phyloP scores from a whole-genome alignment of 2,113 vertebrate species.

The Carollia perspicillata region DNA sequence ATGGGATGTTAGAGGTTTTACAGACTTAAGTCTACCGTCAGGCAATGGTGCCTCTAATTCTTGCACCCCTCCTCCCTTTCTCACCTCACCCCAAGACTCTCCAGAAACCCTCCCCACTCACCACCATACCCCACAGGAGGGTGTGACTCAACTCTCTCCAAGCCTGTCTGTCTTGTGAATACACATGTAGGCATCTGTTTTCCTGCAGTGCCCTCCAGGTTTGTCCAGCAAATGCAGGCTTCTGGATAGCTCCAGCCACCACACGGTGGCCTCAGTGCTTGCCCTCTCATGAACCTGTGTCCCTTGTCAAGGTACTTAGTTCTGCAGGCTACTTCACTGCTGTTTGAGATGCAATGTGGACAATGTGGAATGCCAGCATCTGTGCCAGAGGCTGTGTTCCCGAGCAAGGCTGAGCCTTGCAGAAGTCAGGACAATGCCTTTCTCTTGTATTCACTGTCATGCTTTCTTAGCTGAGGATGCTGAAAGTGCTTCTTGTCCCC shows the following conservation, averaged over 20 bases:
- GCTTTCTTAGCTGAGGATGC: not conserved
- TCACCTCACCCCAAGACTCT: not conserved
- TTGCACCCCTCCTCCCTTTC: not conserved
- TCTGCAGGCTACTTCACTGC: not conserved
- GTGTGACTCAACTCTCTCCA: not conserved
- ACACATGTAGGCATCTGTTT: not conserved
- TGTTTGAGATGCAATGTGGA: not conserved
- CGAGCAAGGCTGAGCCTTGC: not conserved
- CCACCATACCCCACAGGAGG: not conserved
- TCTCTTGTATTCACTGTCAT: not conserved
- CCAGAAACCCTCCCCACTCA: not conserved
- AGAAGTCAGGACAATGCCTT: not conserved
- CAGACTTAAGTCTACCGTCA: not conserved
- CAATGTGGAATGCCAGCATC: not conserved
- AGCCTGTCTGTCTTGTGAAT: not conserved
- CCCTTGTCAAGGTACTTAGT: not conserved
- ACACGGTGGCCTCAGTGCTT: accelerated
- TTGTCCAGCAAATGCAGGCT: not conserved
- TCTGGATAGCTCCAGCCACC: not conserved
- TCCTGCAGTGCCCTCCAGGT: not conserved
- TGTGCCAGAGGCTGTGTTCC: not conserved
- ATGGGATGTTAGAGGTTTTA: not conserved
- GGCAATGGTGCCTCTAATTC: accelerated
- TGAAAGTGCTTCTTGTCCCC: not conserved
- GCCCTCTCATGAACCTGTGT: not conserved